phyloP scores from a whole-genome alignment of 2,113 vertebrate species.

The Tretioscincus oriximinensis region DNA sequence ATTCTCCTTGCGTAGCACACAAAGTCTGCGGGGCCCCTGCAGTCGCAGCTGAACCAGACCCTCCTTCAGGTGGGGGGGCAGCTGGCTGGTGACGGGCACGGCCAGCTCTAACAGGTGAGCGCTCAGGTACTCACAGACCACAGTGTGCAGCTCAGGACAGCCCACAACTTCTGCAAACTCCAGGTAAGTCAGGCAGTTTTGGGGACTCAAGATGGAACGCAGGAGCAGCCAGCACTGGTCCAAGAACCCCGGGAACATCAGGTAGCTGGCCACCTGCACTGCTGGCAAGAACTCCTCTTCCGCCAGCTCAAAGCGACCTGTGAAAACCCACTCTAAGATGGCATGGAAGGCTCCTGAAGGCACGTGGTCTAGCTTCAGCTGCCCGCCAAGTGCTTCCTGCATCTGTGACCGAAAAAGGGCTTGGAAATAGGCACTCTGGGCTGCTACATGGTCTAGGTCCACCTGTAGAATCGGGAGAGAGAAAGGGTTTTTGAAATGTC shows the following conservation, averaged over 20 bases:
- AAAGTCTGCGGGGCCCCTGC: conserved; percentile 55
- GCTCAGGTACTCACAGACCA: conserved; percentile 69
- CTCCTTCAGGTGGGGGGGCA: conserved; percentile 52
- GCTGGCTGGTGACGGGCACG: conserved; percentile 45
- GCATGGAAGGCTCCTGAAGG: conserved; percentile 67
- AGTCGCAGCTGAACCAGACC: conserved; percentile 60
- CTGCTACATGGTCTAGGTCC: conserved; percentile 65
- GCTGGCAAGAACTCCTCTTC: conserved; percentile 60
- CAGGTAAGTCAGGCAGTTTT: conserved; percentile 69
- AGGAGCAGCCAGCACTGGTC: conserved; percentile 64
- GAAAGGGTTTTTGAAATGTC: no score
- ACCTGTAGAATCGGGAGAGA: conserved; percentile 49
- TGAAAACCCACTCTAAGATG: conserved; percentile 74
- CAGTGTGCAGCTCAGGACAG: conserved; percentile 67
- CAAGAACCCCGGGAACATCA: conserved; percentile 70
- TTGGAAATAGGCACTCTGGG: conserved; percentile 73
- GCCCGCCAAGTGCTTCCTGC: conserved; percentile 69
- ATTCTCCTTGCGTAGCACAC: conserved; percentile 77
- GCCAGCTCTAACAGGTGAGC: conserved; percentile 71
- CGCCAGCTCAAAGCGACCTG: conserved; percentile 52
- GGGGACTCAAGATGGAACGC: conserved; percentile 54
- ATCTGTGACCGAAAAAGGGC: conserved; percentile 75
- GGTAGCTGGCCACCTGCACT: conserved; percentile 68
- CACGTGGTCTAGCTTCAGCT: conserved; percentile 69
- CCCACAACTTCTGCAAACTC: conserved; percentile 68